phyloP scores from a whole-genome alignment of 2,113 vertebrate genomes.

The Rhombomys opimus region DNA sequence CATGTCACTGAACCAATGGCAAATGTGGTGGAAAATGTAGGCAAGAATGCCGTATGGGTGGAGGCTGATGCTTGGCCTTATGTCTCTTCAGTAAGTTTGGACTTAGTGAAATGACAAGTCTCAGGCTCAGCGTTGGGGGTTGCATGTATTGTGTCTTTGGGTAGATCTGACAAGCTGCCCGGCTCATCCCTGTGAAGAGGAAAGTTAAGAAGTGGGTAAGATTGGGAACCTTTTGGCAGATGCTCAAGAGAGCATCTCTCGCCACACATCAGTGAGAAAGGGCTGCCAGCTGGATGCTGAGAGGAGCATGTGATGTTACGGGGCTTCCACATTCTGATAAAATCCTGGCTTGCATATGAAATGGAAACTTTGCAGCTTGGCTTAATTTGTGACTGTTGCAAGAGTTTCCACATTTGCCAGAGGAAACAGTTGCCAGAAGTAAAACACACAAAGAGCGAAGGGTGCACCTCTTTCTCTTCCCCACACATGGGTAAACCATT shows the following conservation, averaged over 20 bases:
- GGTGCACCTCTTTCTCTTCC: background rate
- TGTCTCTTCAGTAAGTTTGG: background rate
- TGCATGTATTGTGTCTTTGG: too few relatives aligned
- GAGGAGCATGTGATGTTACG: background rate
- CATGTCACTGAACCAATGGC: background rate
- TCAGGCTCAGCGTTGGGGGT: background rate
- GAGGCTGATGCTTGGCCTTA: background rate
- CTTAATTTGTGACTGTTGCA: constrained; percentile 65
- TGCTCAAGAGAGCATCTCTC: background rate
- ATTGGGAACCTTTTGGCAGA: background rate
- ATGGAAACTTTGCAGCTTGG: constrained; percentile 42
- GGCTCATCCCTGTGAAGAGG: background rate
- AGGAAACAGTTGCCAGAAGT: constrained; percentile 34
- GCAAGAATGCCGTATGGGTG: background rate
- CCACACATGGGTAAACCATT: background rate
- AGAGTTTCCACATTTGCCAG: constrained; percentile 69
- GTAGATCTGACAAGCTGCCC: background rate
- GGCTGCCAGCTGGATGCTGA: background rate
- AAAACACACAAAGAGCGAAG: background rate
- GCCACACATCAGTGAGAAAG: background rate
- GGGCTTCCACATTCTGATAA: background rate
- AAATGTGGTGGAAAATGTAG: background rate
- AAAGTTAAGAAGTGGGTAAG: background rate
- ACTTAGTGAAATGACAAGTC: background rate
- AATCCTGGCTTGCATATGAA: constrained; percentile 24